Evolutionary conservation across 2,888 invertebrate species (phyloP), one percentile per base, ranked within the genome.

Genomic region (Stenodera caucasica): DNA sequence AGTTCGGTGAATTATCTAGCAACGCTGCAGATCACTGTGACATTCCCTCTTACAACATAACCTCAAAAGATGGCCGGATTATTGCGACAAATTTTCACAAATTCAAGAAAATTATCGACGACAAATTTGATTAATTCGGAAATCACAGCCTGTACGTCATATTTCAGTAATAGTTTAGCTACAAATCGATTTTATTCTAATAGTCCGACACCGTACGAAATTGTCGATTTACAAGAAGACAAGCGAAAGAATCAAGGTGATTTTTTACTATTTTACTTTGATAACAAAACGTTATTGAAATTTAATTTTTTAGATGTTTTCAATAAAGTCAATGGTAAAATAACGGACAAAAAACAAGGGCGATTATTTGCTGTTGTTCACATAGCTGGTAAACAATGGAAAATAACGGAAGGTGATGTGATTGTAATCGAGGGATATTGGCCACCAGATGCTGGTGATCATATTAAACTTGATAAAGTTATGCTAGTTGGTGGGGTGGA

Each of bases 391-490:
- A 92, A 90, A 79, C 95, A 95, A 74, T 92, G 89, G 80, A 90
- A 93, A 80, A 84, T 96, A 0, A 93, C 94, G 0, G 84, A 88
- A 60, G 93, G 91, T n/a, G 96, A 96, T 80, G 82, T 95, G 2
- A 84, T 96, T 29, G 83, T 94, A 0, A 82, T 95, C 0, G 90
- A 92, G 80, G 92, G 92, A 0, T 87, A 88, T 73, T 94, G 94
- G 92, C 90, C 91, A 30, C 93, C 94, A 1, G 87, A 86, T 55
- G 84, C 87, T 57, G 92, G 94, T 0, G 94, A 95, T 74, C 81
- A 87, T 79, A 85, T 96, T 55, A 87, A 85, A 64, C 80, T 95
- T 51, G 92, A 95, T 72, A 96, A 96, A 83, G 91, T 84, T 15
- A 45, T 96, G 53, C 74, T 93, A 21, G 89, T 91, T 2, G 96